Evolutionary conservation across 2,888 invertebrate species (phyloP).

Genomic region (Leuctra nigra): DNA sequence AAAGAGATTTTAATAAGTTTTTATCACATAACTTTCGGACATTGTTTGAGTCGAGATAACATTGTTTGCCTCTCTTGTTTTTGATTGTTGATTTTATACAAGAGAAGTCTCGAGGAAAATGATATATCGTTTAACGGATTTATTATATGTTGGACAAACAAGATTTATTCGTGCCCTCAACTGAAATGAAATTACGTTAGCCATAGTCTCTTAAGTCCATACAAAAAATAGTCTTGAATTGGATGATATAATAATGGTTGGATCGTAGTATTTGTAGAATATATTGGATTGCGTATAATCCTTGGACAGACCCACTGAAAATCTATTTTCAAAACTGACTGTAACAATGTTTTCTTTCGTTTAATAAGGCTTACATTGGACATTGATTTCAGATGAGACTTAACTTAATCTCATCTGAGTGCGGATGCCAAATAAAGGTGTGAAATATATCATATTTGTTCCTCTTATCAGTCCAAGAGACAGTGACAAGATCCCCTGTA

Average conservation of each 20-base stretch:
- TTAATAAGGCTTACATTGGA: conserved; percentile 16
- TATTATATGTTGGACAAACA: conserved; percentile 14
- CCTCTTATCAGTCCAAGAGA: too few relatives aligned
- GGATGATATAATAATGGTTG: conserved; percentile 5
- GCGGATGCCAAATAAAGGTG: not conserved
- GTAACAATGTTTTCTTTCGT: conserved; percentile 11
- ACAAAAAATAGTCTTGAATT: not conserved
- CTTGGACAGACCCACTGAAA: not conserved
- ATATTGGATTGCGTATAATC: not conserved
- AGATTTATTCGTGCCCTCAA: conserved; percentile 5
- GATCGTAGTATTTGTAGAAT: conserved; percentile 3
- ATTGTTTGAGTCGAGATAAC: conserved; percentile 16
- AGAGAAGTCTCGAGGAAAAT: conserved; percentile 10
- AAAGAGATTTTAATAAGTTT: conserved; percentile 6
- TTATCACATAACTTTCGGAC: conserved; percentile 14
- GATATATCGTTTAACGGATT: conserved; percentile 19
- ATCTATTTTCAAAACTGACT: conserved; percentile 7
- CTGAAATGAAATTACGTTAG: conserved; percentile 7
- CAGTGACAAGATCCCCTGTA: too few relatives aligned
- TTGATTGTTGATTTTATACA: conserved; percentile 15
- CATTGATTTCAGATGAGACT: conserved; percentile 5
- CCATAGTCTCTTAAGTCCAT: not conserved
- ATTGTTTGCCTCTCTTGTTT: conserved; percentile 6
- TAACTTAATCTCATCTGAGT: not conserved
- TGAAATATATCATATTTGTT: too few relatives aligned